Percentiles rank a stretch among this genome's conserved stretches.
Evolutionary conservation across 2,888 invertebrate species (phyloP).

Genomic region (Aleiodes testaceus): DNA sequence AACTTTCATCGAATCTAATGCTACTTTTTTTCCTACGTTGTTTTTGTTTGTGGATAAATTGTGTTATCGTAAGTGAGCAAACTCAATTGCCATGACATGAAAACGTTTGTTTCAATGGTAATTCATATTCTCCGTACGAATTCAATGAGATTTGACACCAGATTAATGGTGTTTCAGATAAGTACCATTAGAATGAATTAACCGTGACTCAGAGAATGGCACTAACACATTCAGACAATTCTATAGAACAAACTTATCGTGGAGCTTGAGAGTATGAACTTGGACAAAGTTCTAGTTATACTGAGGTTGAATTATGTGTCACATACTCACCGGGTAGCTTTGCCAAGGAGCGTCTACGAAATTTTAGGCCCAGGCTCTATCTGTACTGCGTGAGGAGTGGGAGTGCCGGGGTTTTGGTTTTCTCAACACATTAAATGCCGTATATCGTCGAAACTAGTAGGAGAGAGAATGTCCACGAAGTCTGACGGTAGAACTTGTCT

Average conservation of each 20-base stretch:
- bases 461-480: conserved; percentile 31
- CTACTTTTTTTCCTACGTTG: background rate
- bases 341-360: conserved; percentile 47
- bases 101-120: too few relatives aligned
- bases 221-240: conserved; percentile 6
- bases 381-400: background rate
- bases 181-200: background rate
- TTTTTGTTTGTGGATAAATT: background rate
- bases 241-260: conserved; percentile 52
- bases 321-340: conserved; percentile 53
- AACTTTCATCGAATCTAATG: background rate
- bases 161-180: conserved; percentile 15
- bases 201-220: background rate
- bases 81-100: too few relatives aligned
- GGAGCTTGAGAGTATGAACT: conserved; percentile 54
- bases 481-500: conserved; percentile 56
- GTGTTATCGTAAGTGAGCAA: background rate
- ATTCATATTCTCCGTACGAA: too few relatives aligned
- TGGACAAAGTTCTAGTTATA: conserved; percentile 61
- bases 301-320: conserved; percentile 62
- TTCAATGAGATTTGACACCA: conserved; percentile 34
- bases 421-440: conserved; percentile 39
- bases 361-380: conserved; percentile 41
- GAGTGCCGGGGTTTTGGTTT: background rate
- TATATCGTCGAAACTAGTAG: conserved; percentile 36